Evolutionary conservation across 23 tunicate genomes (phyloP).

Genomic region (Botrylloides violaceus): DNA sequence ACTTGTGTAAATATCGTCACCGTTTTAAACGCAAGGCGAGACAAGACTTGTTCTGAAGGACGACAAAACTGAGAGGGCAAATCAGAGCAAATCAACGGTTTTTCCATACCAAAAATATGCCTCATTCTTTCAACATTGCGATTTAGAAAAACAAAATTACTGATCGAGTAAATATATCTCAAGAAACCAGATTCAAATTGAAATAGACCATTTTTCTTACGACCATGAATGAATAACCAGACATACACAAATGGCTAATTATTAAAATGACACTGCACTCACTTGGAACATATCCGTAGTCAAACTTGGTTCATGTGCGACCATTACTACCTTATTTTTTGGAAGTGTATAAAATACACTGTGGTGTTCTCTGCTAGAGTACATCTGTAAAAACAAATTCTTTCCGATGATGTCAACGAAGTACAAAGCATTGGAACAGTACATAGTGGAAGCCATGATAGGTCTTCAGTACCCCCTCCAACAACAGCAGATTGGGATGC

Average conservation of each 20-base stretch:
- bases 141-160: not conserved
- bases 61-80: not conserved
- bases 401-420: not conserved
- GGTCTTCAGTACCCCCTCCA: too few relatives aligned
- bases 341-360: constrained; percentile 76
- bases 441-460: too few relatives aligned
- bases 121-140: not conserved
- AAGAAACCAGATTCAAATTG: too few relatives aligned
- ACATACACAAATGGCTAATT: too few relatives aligned
- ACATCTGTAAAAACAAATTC: constrained; percentile 33
- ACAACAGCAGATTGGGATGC: too few relatives aligned
- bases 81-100: not conserved
- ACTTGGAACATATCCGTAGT: constrained; percentile 88
- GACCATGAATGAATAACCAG: too few relatives aligned
- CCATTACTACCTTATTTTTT: constrained; percentile 57
- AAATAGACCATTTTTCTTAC: too few relatives aligned
- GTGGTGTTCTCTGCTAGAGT: constrained; percentile 66
- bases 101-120: too few relatives aligned
- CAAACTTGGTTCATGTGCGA: constrained; percentile 52
- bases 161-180: too few relatives aligned
- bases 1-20: too few relatives aligned
- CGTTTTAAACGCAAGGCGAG: too few relatives aligned
- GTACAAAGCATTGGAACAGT: not conserved
- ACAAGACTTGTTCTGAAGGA: not conserved
- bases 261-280: constrained; percentile 8